Percentiles rank a stretch among this genome's conserved stretches.
Conservation (phyloP, 2,888 invertebrate species). For the Rhagophthalmus giganteus region DNA sequence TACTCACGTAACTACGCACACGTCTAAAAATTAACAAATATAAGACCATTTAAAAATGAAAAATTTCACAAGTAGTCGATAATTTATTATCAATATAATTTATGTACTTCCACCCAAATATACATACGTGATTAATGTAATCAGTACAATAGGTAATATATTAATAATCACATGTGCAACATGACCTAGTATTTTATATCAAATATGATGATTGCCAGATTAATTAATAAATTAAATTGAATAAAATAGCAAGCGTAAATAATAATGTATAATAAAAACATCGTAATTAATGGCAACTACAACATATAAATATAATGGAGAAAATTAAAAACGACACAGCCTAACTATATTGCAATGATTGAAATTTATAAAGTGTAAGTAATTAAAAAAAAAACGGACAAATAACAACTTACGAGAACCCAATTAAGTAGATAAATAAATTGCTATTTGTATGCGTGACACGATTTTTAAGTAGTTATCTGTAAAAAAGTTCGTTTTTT, state of each 20-base stretch:
- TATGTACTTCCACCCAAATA: conserved; percentile 58
- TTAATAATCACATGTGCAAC: conserved; percentile 59
- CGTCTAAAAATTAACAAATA: neutral
- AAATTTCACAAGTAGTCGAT: conserved; percentile 5
- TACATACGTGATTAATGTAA: conserved; percentile 62
- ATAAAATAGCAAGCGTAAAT: conserved; percentile 39
- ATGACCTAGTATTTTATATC: conserved; percentile 48
- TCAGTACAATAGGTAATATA: conserved; percentile 54
- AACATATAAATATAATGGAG: no score
- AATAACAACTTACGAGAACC: no score
- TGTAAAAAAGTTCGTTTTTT: no score
- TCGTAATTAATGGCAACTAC: no score
- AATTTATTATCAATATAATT: conserved; percentile 48
- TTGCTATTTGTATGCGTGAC: no score
- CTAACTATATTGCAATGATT: no score
- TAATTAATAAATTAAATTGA: conserved; percentile 45
- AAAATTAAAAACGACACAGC: no score
- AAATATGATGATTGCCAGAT: conserved; percentile 50
- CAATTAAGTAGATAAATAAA: no score
- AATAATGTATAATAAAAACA: conserved; percentile 8
- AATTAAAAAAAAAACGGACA: no score
- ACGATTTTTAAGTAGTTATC: no score
- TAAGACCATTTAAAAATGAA: no score
- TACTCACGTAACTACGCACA: neutral
- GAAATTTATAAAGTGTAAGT: no score